Evolutionary conservation across 2,113 vertebrate genomes (phyloP), one percentile per base, ranked within the genome.

Genomic region (Diadophis punctatus): DNA sequence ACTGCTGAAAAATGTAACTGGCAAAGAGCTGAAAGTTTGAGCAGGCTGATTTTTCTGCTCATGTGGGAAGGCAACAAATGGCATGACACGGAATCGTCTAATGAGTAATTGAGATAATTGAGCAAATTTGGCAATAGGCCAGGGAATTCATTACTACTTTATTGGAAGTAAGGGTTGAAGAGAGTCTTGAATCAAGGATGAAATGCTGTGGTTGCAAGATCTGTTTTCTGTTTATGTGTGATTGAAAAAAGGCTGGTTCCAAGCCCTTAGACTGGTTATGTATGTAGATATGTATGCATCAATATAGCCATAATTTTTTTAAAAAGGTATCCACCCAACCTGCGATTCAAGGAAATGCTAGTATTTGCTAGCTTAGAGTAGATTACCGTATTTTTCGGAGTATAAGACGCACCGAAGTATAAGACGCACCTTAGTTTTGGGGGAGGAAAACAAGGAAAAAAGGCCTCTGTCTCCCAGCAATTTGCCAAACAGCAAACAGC

Each of bases 171-270:
- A 18, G 1, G 0, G 84, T 27, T 88, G 87, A 93, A 87, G 22
- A 93, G 85, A n/a, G 52, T 49, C 80, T 0, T 39, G 90, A 86
- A 86, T 52, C 23, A 51, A 18, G 91, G 74, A 84, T 68, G 86
- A 43, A 91, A 11, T 4, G 85, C 0, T 53, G 90, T 49, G 5
- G 52, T 90, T 1, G 93, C 27, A 96, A 56, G 94, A 8, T 0
- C 16, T 1, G 12, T 87, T 43, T 4, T 52, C 48, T 91, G 22
- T 8, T 60, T n/a, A 49, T 18, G 87, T 60, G 87, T 55, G 25
- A 95, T 92, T 91, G 58, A 93, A 93, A 56, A 56, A 97, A 95
- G 1, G 56, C 9, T 74, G 43, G 56, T 90, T 86, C 53, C 95
- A 89, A 27, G 53, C 48, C 68, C 58, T 91, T 84, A 52, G 53